These are phyloP conservation scores for Ypsolopha scabrella DNA, from an alignment of 2,888 invertebrate species.

Conservation along the genomic window DNA sequence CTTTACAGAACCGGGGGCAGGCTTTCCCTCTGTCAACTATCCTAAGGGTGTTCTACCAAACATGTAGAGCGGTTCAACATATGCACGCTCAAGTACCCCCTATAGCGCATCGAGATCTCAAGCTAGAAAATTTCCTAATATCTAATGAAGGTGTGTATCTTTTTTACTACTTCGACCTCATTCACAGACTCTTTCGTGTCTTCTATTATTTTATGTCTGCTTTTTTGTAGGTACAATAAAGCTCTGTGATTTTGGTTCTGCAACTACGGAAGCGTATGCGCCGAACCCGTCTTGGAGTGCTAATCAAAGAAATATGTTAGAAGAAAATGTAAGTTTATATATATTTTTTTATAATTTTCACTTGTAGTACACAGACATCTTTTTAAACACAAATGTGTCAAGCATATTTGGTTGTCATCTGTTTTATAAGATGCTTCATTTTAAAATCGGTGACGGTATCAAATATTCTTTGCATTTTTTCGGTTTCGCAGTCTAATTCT, in stretches of 20 bases:
- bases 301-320: conserved; percentile 88
- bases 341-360: not conserved
- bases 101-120: conserved; percentile 96
- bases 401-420: not conserved
- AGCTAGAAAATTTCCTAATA: conserved; percentile 95
- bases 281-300: conserved; percentile 95
- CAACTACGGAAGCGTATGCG: conserved; percentile 83
- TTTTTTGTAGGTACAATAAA: conserved; percentile 76
- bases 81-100: conserved; percentile 93
- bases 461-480: too few relatives aligned
- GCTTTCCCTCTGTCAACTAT: conserved; percentile 78
- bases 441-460: too few relatives aligned
- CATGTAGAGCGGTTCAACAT: conserved; percentile 89
- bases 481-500: too few relatives aligned
- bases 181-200: conserved; percentile 4
- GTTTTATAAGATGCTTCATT: too few relatives aligned
- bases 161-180: not conserved
- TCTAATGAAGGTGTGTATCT: conserved; percentile 78
- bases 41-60: conserved; percentile 91
- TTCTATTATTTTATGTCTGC: not conserved
- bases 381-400: not conserved
- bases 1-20: conserved; percentile 68
- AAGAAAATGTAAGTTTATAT: conserved; percentile 83
- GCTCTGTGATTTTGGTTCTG: conserved; percentile 97
- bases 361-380: not conserved